These are phyloP conservation scores for Tinamus major DNA, from an alignment of 2,797 vertebrate genomes.

Conservation along the genomic window DNA sequence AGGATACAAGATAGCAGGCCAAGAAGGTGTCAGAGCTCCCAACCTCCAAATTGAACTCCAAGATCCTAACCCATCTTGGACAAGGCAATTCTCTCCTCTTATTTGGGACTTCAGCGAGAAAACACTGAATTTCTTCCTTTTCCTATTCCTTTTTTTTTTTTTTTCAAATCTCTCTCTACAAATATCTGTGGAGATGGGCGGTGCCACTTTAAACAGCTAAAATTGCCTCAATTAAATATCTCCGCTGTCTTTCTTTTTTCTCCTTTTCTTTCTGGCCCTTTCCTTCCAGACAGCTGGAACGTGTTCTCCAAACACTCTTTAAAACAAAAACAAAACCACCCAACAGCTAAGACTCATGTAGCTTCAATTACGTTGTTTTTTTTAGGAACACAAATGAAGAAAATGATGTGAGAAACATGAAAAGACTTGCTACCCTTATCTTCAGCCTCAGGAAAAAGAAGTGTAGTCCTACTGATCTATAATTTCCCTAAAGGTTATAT, in stretches of 20 bases:
- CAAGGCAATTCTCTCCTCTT: not conserved
- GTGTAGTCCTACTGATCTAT: not conserved
- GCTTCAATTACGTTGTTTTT: not conserved
- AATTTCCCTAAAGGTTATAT: not conserved
- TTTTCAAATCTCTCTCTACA: not conserved
- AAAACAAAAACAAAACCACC: not conserved
- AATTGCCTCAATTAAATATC: slow-evolving; percentile 69
- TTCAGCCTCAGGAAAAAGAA: not conserved
- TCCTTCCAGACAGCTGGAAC: slow-evolving; percentile 55
- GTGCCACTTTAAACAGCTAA: slow-evolving; percentile 60
- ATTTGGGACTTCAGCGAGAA: not conserved
- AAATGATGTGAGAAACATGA: not conserved
- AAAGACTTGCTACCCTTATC: not conserved
- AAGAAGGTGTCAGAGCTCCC: not conserved
- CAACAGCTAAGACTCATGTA: not conserved
- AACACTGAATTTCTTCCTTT: not conserved
- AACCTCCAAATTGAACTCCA: not conserved
- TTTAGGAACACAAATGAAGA: not conserved
- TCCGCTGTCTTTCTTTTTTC: slow-evolving; percentile 56
- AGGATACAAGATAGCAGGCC: not conserved
- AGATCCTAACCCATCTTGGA: not conserved
- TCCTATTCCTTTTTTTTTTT: not conserved
- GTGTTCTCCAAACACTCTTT: not conserved
- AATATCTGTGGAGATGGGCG: slow-evolving; percentile 10
- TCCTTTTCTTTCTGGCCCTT: slow-evolving; percentile 34